Conservation (phyloP, 2,888 invertebrate genomes). For the Chrysodeixis includens region DNA sequence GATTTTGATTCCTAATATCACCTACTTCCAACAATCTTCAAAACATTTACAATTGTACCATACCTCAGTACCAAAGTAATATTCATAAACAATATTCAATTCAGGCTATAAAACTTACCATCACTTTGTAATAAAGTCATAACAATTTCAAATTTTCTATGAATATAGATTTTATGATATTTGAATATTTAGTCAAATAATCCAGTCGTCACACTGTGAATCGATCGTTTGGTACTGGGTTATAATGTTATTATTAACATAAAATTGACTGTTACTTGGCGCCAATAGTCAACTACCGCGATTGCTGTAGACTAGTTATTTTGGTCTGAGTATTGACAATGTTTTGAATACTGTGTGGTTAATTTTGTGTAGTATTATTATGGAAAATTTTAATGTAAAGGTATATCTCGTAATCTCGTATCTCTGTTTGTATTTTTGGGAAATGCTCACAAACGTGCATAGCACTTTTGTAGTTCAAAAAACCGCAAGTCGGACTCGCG, state of each 20-base stretch:
- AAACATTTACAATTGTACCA: not conserved
- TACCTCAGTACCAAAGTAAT: constrained; percentile 50
- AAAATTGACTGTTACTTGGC: constrained; percentile 40
- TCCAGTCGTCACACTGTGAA: constrained; percentile 51
- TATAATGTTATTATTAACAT: constrained; percentile 19
- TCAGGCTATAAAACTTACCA: constrained; percentile 48
- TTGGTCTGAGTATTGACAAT: not conserved
- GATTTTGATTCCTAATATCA: not conserved
- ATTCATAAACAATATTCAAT: constrained; percentile 59
- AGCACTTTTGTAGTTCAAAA: too few relatives aligned
- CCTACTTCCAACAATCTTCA: not conserved
- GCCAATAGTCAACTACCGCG: constrained; percentile 43
- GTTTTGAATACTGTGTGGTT: not conserved
- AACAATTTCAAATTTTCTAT: constrained; percentile 65
- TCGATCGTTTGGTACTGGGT: constrained; percentile 34
- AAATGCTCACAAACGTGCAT: too few relatives aligned
- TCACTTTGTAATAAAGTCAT: constrained; percentile 69
- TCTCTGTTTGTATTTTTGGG: too few relatives aligned
- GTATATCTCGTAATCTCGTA: not conserved
- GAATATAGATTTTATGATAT: constrained; percentile 71
- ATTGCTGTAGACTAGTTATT: constrained; percentile 1
- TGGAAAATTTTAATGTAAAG: not conserved
- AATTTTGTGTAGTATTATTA: not conserved
- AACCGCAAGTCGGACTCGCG: too few relatives aligned
- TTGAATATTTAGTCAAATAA: constrained; percentile 56